These are phyloP conservation scores for Watsonalla cultraria DNA, from an alignment of 2,888 invertebrate genomes.

Conservation along the genomic window DNA sequence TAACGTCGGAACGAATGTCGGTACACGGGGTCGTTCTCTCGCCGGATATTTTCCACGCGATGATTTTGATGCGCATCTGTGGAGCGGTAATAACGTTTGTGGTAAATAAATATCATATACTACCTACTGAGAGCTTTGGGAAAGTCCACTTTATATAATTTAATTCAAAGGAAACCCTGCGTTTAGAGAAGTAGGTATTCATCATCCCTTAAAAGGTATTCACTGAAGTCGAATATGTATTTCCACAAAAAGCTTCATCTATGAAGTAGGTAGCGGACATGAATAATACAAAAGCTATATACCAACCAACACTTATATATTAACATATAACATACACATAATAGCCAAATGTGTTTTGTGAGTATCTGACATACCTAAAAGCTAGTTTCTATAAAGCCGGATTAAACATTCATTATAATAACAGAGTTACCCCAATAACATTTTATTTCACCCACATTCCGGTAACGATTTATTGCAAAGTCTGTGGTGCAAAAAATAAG, in stretches of 20 bases:
- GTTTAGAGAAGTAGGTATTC: slow-evolving; percentile 9
- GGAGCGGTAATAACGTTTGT: slow-evolving; percentile 58
- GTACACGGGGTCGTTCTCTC: slow-evolving; percentile 71
- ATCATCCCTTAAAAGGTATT: no score
- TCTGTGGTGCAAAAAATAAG: slow-evolving; percentile 39
- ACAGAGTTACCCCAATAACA: neutral
- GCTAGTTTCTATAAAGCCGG: no score
- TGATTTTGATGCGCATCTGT: slow-evolving; percentile 72
- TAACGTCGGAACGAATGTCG: slow-evolving; percentile 77
- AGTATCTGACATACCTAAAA: neutral
- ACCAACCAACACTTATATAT: neutral
- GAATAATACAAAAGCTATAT: no score
- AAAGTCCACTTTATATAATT: slow-evolving; percentile 3
- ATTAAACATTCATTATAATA: no score
- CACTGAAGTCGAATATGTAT: no score
- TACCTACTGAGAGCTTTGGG: slow-evolving; percentile 15
- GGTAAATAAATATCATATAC: slow-evolving; percentile 32
- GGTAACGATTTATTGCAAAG: slow-evolving; percentile 20
- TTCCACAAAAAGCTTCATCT: no score
- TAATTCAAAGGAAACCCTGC: neutral
- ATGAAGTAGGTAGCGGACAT: no score
- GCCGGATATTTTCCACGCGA: slow-evolving; percentile 74
- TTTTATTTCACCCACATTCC: slow-evolving; percentile 5
- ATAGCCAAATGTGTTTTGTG: neutral
- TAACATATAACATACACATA: no score